Evolutionary conservation across 92 coral and sea anemone genomes (phyloP).

Genomic region (Palythoa grandis): DNA sequence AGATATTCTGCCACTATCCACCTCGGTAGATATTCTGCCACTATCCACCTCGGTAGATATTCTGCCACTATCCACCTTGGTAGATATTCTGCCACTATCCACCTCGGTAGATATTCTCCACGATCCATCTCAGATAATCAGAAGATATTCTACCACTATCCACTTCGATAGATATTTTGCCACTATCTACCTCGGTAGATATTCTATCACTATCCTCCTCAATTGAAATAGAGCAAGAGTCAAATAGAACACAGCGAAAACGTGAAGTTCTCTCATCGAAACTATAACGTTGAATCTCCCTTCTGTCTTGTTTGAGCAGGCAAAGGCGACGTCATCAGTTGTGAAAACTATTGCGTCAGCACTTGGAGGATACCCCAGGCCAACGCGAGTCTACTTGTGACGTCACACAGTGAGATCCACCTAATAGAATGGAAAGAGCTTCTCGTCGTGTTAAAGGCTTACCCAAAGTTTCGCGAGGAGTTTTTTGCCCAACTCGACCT

Average conservation of each 20-base stretch:
- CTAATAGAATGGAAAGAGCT: conserved; percentile 89
- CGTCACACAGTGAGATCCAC: conserved; percentile 86
- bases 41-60: no score
- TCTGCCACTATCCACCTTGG: no score
- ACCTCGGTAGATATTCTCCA: no score
- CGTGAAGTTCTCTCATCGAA: background rate
- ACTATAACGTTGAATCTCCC: background rate
- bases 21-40: no score
- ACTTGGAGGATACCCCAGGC: conserved; percentile 82
- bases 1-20: no score
- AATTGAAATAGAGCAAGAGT: no score
- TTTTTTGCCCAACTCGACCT: conserved; percentile 84
- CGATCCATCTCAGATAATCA: no score
- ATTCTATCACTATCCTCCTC: background rate
- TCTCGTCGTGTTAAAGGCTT: conserved; percentile 82
- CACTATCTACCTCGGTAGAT: no score
- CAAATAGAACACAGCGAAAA: no score
- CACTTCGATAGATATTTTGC: no score
- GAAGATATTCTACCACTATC: no score
- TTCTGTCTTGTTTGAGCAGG: conserved; percentile 53
- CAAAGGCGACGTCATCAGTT: conserved; percentile 93
- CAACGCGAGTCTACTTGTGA: conserved; percentile 82
- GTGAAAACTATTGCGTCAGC: conserved; percentile 79
- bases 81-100: no score
- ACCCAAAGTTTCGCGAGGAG: conserved; percentile 80